Evolutionary conservation across 2,888 invertebrate species (phyloP).

Genomic region (Meiosimyza decipiens): DNA sequence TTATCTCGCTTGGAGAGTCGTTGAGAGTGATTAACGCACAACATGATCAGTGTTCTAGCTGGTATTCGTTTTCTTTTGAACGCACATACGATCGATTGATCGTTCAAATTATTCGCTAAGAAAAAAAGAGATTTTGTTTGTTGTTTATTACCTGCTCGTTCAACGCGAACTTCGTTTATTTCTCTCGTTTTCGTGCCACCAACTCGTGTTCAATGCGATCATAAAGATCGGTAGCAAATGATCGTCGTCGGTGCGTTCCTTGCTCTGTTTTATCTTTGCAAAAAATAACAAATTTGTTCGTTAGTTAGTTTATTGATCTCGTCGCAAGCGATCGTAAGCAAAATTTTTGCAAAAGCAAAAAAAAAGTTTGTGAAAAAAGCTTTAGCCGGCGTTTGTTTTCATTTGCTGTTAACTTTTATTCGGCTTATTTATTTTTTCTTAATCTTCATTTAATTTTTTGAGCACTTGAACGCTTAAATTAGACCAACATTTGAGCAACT

Average conservation of each 20-base stretch:
- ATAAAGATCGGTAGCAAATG: no score
- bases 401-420: not conserved
- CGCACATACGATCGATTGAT: no score
- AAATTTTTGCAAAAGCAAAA: slow-evolving; percentile 17
- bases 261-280: slow-evolving; percentile 31
- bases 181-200: slow-evolving; percentile 1
- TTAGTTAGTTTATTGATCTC: slow-evolving; percentile 65
- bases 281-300: slow-evolving; percentile 24
- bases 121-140: no score
- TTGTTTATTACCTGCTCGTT: no score
- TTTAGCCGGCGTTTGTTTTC: not conserved
- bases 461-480: slow-evolving; percentile 24
- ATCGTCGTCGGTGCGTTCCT: slow-evolving; percentile 21
- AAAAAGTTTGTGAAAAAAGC: no score
- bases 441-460: not conserved
- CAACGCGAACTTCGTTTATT: not conserved
- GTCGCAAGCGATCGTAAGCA: slow-evolving; percentile 60
- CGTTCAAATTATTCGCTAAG: no score
- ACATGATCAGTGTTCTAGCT: not conserved
- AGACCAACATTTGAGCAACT: slow-evolving; percentile 42
- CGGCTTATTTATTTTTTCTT: not conserved
- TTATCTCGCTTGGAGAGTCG: not conserved
- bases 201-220: not conserved
- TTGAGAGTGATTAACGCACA: not conserved
- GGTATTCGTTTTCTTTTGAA: no score